Evolutionary conservation across 2,888 invertebrate species (phyloP).

Genomic region (Lycophotia porphyrea): DNA sequence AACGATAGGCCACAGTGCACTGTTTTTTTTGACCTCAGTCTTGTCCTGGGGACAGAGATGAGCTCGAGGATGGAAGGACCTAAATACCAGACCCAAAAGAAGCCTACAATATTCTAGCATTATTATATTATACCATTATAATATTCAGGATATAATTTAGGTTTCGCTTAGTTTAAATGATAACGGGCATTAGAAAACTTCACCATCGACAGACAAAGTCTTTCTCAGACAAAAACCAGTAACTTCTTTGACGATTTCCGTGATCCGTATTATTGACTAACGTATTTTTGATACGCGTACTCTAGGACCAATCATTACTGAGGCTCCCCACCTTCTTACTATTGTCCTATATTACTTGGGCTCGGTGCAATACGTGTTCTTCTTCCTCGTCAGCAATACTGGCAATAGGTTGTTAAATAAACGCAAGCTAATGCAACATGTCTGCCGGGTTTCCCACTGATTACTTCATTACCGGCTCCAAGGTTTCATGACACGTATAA

Average conservation of each 20-base stretch:
- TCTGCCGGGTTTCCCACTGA: neutral
- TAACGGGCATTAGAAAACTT: neutral
- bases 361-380: neutral
- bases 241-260: neutral
- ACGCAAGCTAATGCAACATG: neutral
- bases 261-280: neutral
- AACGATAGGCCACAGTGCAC: neutral
- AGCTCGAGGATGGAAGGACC: neutral
- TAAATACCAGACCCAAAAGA: neutral
- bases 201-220: neutral
- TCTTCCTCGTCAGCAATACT: neutral
- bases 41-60: too few species aligned
- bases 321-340: neutral
- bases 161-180: neutral
- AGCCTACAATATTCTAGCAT: too few species aligned
- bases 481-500: slow-evolving; percentile 23
- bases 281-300: neutral
- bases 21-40: too few species aligned
- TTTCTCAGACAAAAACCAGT: neutral
- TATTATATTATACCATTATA: neutral
- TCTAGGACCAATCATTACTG: neutral
- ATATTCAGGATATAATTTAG: neutral
- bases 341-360: neutral
- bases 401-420: neutral
- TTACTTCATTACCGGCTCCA: slow-evolving; percentile 11